A percentile compares a stretch with the other conserved stretches of the same genome.
These are phyloP conservation scores for Aramus guarauna DNA, from an alignment of 2,113 vertebrate genomes.

Conservation along the genomic window DNA sequence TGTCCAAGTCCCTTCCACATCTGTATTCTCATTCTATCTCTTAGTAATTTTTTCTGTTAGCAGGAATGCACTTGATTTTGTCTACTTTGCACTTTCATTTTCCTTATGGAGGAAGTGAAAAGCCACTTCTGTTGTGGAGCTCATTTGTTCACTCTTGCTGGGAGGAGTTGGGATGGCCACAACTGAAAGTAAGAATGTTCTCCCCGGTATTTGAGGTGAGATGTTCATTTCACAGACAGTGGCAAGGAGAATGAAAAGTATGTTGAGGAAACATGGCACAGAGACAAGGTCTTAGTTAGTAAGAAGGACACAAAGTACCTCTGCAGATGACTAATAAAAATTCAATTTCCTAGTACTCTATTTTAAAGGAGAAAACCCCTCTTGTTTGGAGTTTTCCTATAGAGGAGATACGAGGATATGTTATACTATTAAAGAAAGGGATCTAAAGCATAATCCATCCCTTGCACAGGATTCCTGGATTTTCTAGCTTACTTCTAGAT, in stretches of 20 bases:
- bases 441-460: neutral
- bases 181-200: neutral
- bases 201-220: neutral
- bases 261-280: neutral
- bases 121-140: neutral
- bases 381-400: neutral
- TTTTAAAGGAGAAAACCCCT: accelerated
- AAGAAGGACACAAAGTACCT: neutral
- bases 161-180: neutral
- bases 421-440: neutral
- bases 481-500: neutral
- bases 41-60: neutral
- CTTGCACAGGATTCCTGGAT: neutral
- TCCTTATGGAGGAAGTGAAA: neutral
- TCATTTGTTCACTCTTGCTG: neutral
- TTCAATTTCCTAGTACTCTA: neutral
- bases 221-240: neutral
- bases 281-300: neutral
- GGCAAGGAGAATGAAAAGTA: neutral
- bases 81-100: no score
- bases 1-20: neutral
- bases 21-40: neutral
- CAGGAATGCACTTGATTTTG: neutral
- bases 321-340: neutral
- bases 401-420: neutral